Evolutionary conservation across 2,797 vertebrate species (phyloP).

Genomic region (Lacerta viridis): DNA sequence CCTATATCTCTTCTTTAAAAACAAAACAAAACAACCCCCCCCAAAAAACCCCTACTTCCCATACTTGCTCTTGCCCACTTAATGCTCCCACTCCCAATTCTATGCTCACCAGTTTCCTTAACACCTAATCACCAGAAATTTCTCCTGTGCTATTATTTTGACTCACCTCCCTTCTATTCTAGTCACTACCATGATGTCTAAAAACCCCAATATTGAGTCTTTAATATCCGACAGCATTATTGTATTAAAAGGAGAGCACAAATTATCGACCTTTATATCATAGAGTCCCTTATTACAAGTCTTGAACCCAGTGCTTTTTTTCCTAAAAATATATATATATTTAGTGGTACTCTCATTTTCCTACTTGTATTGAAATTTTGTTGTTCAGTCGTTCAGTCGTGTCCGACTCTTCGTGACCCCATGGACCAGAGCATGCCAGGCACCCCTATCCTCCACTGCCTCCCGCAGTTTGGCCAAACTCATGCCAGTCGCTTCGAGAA

Average conservation of each 20-base stretch:
- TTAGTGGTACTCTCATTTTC: no score
- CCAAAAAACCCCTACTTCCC: neutral
- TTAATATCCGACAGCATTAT: neutral
- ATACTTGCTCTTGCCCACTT: neutral
- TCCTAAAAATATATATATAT: no score
- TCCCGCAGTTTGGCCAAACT: no score
- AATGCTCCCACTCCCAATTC: neutral
- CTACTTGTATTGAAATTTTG: no score
- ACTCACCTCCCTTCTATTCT: neutral
- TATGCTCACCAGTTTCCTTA: neutral
- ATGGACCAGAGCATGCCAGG: no score
- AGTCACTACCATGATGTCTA: neutral
- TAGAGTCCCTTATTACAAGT: neutral
- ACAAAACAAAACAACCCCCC: no score
- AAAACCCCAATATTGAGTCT: neutral
- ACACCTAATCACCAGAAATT: neutral
- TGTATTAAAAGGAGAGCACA: neutral
- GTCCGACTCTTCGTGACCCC: no score
- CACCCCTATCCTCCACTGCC: no score
- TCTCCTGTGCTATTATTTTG: neutral
- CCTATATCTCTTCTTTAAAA: neutral
- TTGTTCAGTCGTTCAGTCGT: no score
- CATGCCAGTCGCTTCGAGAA: no score
- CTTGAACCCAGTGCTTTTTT: neutral
- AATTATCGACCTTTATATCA: neutral